Evolutionary conservation across 2,888 invertebrate genomes (phyloP).

Genomic region (Polyommatus iphigenia): DNA sequence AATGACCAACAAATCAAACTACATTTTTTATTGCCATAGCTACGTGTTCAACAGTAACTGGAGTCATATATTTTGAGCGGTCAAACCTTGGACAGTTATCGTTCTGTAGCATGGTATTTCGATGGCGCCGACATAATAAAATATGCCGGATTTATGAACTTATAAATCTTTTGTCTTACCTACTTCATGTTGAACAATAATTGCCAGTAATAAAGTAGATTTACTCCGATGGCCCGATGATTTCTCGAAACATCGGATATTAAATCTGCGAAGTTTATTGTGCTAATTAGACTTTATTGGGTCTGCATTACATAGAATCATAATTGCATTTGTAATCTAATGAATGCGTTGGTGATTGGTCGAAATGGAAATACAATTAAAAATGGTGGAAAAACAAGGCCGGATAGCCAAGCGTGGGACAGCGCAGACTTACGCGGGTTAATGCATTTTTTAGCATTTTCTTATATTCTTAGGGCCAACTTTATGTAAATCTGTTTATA

Average conservation of each 20-base stretch:
- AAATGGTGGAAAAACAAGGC: background rate
- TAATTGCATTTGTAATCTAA: background rate
- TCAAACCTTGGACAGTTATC: too few relatives aligned
- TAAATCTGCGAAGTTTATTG: background rate
- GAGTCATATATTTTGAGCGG: too few relatives aligned
- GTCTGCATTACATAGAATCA: background rate
- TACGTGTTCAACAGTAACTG: background rate
- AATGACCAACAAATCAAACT: background rate
- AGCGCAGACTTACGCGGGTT: background rate
- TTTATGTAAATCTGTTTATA: background rate
- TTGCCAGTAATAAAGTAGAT: background rate
- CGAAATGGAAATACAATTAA: background rate
- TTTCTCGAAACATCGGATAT: background rate
- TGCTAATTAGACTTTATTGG: background rate
- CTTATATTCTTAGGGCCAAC: background rate
- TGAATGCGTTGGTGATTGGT: background rate
- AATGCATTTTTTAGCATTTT: background rate
- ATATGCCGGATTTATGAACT: slow-evolving; percentile 13
- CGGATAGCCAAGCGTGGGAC: slow-evolving; percentile 7
- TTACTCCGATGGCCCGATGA: background rate
- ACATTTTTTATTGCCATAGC: background rate
- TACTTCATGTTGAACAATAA: background rate
- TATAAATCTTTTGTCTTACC: slow-evolving; percentile 3
- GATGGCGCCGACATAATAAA: background rate
- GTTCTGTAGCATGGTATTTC: background rate